Evolutionary conservation across 2,888 invertebrate species (phyloP).

Genomic region (Rosalia funebris): DNA sequence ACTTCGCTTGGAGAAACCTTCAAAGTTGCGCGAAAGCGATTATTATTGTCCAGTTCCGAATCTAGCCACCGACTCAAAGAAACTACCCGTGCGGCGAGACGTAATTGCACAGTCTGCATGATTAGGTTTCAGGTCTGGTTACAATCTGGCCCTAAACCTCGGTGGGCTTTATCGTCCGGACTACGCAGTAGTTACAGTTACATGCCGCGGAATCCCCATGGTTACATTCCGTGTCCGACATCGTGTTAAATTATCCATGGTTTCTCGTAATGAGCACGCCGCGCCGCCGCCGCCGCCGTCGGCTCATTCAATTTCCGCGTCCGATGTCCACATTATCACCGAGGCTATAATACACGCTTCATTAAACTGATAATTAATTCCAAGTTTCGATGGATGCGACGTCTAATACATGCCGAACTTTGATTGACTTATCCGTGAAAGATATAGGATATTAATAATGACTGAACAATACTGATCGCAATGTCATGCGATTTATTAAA

Average conservation of each 20-base stretch:
- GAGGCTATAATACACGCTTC: constrained; percentile 1
- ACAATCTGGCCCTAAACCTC: constrained; percentile 30
- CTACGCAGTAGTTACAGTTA: constrained; percentile 30
- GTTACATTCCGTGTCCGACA: constrained; percentile 33
- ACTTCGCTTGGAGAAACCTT: too few species aligned
- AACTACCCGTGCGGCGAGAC: not conserved
- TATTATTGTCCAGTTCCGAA: not conserved
- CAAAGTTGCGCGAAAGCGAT: too few species aligned
- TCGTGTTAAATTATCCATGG: constrained; percentile 41
- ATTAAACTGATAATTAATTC: constrained; percentile 19
- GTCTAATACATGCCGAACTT: too few species aligned
- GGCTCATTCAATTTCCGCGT: constrained; percentile 13
- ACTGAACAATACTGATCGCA: too few species aligned
- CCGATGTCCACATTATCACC: constrained; percentile 15
- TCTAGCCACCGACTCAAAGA: too few species aligned
- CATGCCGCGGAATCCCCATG: constrained; percentile 21
- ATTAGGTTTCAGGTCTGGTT: constrained; percentile 33
- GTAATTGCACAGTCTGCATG: constrained; percentile 29
- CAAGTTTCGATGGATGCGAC: constrained; percentile 2
- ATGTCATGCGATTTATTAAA: too few species aligned
- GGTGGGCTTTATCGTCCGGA: constrained; percentile 28
- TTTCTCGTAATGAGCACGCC: constrained; percentile 38
- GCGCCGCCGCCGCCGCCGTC: not conserved
- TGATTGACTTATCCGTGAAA: too few species aligned
- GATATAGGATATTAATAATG: too few species aligned